Percentiles rank a stretch among this genome's conserved stretches.
These are phyloP conservation scores for Pteria penguin DNA, from an alignment of 2,888 invertebrate genomes.

Conservation along the genomic window DNA sequence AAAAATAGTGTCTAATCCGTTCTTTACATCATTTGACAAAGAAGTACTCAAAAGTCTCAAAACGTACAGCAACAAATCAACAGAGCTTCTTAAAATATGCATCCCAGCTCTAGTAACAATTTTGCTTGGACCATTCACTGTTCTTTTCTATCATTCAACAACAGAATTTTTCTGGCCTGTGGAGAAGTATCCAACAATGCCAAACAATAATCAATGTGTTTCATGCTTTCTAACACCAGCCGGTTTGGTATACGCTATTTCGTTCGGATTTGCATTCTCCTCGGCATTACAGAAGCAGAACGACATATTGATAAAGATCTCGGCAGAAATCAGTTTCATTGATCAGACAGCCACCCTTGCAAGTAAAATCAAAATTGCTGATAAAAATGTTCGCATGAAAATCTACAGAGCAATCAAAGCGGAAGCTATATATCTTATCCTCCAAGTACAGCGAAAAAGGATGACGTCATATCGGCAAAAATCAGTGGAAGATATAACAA, in stretches of 20 bases:
- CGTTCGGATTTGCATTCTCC: constrained; percentile 70
- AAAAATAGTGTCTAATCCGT: not conserved
- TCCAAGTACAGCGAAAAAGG: constrained; percentile 53
- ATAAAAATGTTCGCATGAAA: constrained; percentile 28
- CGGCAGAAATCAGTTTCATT: constrained; percentile 57
- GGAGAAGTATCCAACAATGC: constrained; percentile 33
- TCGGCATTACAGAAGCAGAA: constrained; percentile 60
- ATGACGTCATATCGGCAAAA: constrained; percentile 3
- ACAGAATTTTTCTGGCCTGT: constrained; percentile 56
- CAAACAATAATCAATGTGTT: constrained; percentile 69
- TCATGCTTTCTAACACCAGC: constrained; percentile 71
- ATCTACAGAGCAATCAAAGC: constrained; percentile 61
- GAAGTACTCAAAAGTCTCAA: constrained; percentile 27
- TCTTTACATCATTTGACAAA: constrained; percentile 26
- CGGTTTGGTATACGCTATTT: constrained; percentile 69
- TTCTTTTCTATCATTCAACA: constrained; percentile 31
- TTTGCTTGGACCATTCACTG: constrained; percentile 24
- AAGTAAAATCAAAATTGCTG: constrained; percentile 53
- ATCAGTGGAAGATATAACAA: constrained; percentile 20
- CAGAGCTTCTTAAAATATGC: constrained; percentile 33
- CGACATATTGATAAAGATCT: constrained; percentile 53
- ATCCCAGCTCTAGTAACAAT: constrained; percentile 34
- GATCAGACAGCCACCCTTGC: constrained; percentile 63
- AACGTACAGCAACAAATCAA: constrained; percentile 18
- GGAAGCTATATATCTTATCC: constrained; percentile 62